Conservation (phyloP, 2,113 vertebrate species). For the Dicaeum eximium region DNA sequence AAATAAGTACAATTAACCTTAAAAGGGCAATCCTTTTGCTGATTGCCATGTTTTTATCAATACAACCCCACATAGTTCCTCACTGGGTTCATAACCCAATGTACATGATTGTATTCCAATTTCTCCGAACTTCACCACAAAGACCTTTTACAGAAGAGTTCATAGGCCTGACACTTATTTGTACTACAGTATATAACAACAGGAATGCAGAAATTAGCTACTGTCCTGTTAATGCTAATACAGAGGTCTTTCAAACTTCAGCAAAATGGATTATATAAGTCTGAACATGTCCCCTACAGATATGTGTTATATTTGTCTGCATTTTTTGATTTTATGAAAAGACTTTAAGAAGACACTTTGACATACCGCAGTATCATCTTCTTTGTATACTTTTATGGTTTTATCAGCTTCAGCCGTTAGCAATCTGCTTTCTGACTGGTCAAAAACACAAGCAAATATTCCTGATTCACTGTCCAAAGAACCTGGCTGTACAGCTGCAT, state of each 20-base stretch:
- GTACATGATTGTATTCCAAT: background rate
- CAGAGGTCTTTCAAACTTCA: background rate
- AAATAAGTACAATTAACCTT: background rate
- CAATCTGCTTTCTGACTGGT: constrained; percentile 90
- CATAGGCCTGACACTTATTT: background rate
- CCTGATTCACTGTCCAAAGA: constrained; percentile 98
- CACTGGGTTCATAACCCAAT: background rate
- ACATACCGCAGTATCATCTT: constrained; percentile 92
- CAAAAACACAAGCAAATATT: constrained; percentile 94
- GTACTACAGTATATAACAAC: background rate
- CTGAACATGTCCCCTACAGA: background rate
- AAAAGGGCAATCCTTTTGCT: background rate
- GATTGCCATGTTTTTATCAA: background rate
- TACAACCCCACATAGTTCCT: background rate
- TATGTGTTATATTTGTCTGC: background rate
- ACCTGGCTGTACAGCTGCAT: constrained; percentile 94
- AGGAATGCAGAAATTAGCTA: background rate
- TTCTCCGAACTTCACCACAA: background rate
- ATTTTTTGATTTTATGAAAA: background rate
- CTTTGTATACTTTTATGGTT: constrained; percentile 97
- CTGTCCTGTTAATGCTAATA: background rate
- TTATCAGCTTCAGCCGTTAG: constrained; percentile 97
- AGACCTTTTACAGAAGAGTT: background rate
- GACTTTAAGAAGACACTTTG: background rate
- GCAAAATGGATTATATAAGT: background rate